These are phyloP conservation scores for Misgurnus anguillicaudatus DNA, from an alignment of 2,113 vertebrate species.

Conservation along the genomic window DNA sequence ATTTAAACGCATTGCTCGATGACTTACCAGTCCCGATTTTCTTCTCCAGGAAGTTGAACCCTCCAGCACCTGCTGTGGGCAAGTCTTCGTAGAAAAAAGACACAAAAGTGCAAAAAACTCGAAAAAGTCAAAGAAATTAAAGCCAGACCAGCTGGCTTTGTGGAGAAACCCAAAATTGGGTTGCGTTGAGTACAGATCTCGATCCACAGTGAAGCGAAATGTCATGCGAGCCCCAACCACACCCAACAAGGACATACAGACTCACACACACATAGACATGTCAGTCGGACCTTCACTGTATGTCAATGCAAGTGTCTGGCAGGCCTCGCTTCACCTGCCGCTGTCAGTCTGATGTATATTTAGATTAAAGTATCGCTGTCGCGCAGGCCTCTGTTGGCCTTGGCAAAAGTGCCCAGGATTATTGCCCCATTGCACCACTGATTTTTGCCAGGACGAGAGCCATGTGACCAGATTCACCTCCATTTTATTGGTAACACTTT, in stretches of 20 bases:
- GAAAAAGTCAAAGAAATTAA: slow-evolving; percentile 70
- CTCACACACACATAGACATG: slow-evolving; percentile 44
- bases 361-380: slow-evolving; percentile 88
- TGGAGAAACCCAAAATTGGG: slow-evolving; percentile 86
- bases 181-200: slow-evolving; percentile 79
- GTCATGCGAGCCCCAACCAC: slow-evolving; percentile 44
- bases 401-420: slow-evolving; percentile 74
- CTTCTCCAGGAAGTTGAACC: slow-evolving; percentile 87
- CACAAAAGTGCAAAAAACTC: slow-evolving; percentile 67
- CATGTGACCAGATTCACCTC: too few relatives aligned
- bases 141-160: slow-evolving; percentile 96
- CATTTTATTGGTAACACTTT: too few relatives aligned
- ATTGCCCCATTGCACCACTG: slow-evolving; percentile 37
- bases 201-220: slow-evolving; percentile 70
- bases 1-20: slow-evolving; percentile 24
- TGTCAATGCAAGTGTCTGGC: slow-evolving; percentile 84
- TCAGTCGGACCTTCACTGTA: slow-evolving; percentile 74
- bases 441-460: too few relatives aligned
- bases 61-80: slow-evolving; percentile 88
- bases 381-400: slow-evolving; percentile 83
- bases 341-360: slow-evolving; percentile 85
- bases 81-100: slow-evolving; percentile 77
- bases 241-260: slow-evolving; percentile 45
- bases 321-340: slow-evolving; percentile 78
- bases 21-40: slow-evolving; percentile 82